Evolutionary conservation across 2,797 vertebrate species (phyloP).

Genomic region (Menidia menidia): DNA sequence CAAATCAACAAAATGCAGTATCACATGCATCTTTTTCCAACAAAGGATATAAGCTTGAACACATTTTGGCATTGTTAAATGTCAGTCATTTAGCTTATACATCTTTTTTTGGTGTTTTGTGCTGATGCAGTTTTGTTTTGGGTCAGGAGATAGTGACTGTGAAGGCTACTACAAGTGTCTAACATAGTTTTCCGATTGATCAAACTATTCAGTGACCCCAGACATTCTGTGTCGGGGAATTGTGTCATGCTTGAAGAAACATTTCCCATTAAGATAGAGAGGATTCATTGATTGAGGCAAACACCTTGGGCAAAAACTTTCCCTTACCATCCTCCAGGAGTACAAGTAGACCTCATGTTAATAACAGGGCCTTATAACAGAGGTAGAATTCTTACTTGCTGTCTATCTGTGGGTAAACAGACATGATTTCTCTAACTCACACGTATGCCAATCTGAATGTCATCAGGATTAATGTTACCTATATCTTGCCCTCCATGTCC

Average conservation of each 20-base stretch:
- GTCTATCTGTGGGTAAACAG: background rate
- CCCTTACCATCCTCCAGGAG: background rate
- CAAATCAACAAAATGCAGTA: background rate
- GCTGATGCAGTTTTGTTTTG: background rate
- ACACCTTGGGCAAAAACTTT: background rate
- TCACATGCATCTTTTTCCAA: constrained; percentile 9
- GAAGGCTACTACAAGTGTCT: background rate
- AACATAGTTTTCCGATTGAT: background rate
- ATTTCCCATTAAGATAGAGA: background rate
- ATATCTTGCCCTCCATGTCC: background rate
- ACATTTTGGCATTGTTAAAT: background rate
- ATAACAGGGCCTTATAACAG: background rate
- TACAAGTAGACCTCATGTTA: background rate
- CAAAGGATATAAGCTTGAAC: no score
- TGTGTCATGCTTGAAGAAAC: background rate
- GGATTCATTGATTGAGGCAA: background rate
- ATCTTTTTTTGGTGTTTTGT: background rate
- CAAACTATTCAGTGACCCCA: background rate
- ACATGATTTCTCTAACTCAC: background rate
- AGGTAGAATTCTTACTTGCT: background rate
- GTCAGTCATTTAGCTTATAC: background rate
- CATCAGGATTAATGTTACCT: constrained; percentile 16
- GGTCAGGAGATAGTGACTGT: no score
- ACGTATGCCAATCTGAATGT: constrained; percentile 10
- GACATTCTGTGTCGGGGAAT: background rate